Percentiles rank a stretch among this genome's conserved stretches.
Evolutionary conservation across 2,888 invertebrate species (phyloP).

Genomic region (Beris chalybata): DNA sequence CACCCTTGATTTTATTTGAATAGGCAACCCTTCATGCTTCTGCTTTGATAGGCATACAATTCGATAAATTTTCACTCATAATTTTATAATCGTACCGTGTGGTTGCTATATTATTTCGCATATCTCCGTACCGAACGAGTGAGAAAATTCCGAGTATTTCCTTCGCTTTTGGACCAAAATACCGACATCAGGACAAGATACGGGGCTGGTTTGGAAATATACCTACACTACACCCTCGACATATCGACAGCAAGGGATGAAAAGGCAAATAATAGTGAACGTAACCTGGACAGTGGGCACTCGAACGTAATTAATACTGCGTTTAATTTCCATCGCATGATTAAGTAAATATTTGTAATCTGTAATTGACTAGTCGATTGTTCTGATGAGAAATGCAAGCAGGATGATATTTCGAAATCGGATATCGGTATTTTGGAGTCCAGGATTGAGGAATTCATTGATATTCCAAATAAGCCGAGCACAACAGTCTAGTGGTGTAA

Average conservation of each 20-base stretch:
- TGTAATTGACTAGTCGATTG: constrained; percentile 34
- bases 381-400: constrained; percentile 29
- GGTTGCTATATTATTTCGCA: not conserved
- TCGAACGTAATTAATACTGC: constrained; percentile 32
- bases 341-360: constrained; percentile 33
- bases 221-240: constrained; percentile 9
- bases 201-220: too few relatives aligned
- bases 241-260: constrained; percentile 10
- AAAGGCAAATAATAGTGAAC: constrained; percentile 13
- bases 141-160: constrained; percentile 8
- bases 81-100: not conserved
- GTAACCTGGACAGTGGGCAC: constrained; percentile 18
- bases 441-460: too few relatives aligned
- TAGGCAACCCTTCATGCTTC: constrained; percentile 13
- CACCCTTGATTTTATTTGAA: constrained; percentile 15
- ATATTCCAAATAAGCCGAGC: too few relatives aligned
- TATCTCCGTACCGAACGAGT: not conserved
- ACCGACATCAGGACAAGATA: too few relatives aligned
- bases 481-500: too few relatives aligned
- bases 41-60: not conserved
- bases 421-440: too few relatives aligned
- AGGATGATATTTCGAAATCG: not conserved
- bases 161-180: not conserved
- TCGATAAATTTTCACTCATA: too few relatives aligned
- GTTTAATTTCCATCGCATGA: constrained; percentile 37